These are phyloP conservation scores for Drosophila anceps DNA, from an alignment of 2,888 invertebrate species.

Conservation along the genomic window DNA sequence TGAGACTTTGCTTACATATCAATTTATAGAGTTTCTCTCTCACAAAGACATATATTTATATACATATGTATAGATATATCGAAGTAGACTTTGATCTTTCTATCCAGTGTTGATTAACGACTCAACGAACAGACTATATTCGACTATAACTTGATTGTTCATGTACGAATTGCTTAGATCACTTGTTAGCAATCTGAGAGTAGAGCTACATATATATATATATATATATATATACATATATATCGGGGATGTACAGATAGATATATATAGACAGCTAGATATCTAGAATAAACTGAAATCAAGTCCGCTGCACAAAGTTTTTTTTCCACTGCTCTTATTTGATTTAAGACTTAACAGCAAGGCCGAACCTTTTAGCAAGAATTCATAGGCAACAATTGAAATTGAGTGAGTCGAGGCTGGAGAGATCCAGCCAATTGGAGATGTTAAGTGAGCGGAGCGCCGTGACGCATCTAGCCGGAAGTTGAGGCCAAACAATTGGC, in stretches of 20 bases:
- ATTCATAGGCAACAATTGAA: slow-evolving; percentile 53
- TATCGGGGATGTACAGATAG: background rate
- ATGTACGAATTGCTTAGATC: background rate
- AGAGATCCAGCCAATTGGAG: slow-evolving; percentile 13
- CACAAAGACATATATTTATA: too few species aligned
- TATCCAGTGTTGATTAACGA: background rate
- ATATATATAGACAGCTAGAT: background rate
- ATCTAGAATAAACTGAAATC: slow-evolving; percentile 1
- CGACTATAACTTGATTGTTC: background rate
- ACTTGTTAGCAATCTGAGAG: background rate
- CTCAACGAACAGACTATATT: background rate
- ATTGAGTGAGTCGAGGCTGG: slow-evolving; percentile 5
- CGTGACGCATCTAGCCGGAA: slow-evolving; percentile 38
- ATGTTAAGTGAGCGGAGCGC: slow-evolving; percentile 19
- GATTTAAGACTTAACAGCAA: slow-evolving; percentile 40
- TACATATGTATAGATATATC: too few species aligned
- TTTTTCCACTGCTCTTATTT: slow-evolving; percentile 39
- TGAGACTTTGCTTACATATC: background rate
- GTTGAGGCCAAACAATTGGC: slow-evolving; percentile 30
- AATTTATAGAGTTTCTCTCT: too few species aligned
- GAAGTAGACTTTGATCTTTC: slow-evolving; percentile 24
- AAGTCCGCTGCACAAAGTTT: background rate
- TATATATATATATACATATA: background rate
- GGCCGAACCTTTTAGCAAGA: slow-evolving; percentile 77
- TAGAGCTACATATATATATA: background rate